Base-by-base conservation (phyloP, 2,797 vertebrate species). In the Chiroxiphia lanceolata region DNA sequence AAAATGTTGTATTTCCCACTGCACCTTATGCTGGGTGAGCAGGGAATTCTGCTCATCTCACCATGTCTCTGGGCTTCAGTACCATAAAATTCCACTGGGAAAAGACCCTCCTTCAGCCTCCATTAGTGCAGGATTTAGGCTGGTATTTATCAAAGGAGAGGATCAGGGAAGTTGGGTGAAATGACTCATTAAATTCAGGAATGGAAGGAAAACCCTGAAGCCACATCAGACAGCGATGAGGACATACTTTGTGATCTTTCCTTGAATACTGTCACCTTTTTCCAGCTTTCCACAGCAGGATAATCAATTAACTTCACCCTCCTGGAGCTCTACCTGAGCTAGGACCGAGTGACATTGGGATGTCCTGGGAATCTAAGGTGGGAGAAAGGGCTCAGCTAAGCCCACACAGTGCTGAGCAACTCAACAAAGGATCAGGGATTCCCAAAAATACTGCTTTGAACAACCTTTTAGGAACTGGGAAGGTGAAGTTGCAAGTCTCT, bases 341-440 rank as follows among this genome's bases (percentile, higher is more conserved):
- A 23, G 47, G 1, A 8, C 22, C 1, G 2, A 38, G 21, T 0
- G n/a, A 9, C 7, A 34, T 10, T 2, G 2, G 83, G 21, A 17
- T 27, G 20, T 50, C 38, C 71, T 16, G 34, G 4, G 4, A 47
- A 33, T 1, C 47, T 21, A 7, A n/a, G 40, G 79, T 29, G 13
- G 4, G 36, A 71, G 31, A 5, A 22, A 4, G 68, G n/a, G 57
- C 67, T 68, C 33, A 38, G 40, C 51, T 11, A 9, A 34, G 14
- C 27, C 15, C 48, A 48, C 34, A 13, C 21, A 3, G 79, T 0
- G 16, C 59, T 26, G 5, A 11, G 45, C 50, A 6, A 38, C 18
- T 29, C 48, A 18, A 6, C 6, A 1, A 14, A 13, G 22, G 31
- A 5, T 0, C 47, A 29, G 48, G 0, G 5, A 13, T 8, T 21